These are phyloP conservation scores for Drosophila bifasciata DNA, from an alignment of 1,140 invertebrate genomes.

Conservation along the genomic window DNA sequence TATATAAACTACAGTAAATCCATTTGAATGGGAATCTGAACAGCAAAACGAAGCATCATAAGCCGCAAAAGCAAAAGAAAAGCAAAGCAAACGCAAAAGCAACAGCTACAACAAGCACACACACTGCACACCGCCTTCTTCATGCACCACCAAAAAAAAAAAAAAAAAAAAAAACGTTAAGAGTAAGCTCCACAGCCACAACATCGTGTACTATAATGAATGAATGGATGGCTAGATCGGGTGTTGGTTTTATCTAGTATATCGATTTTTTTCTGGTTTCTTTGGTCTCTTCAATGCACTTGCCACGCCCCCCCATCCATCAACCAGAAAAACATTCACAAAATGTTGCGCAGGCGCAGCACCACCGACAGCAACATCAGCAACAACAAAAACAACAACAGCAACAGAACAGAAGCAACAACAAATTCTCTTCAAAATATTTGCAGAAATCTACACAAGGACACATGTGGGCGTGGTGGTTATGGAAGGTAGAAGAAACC, in stretches of 20 bases:
- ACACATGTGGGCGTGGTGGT: constrained; percentile 77
- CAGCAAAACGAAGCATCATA: constrained; percentile 20
- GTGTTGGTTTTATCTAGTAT: constrained; percentile 68
- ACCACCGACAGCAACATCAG: constrained; percentile 48
- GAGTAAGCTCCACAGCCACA: constrained; percentile 37
- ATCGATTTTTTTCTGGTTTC: constrained; percentile 42
- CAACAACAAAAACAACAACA: constrained; percentile 43
- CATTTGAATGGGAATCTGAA: constrained; percentile 44
- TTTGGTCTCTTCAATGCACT: constrained; percentile 45
- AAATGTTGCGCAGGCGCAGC: constrained; percentile 77
- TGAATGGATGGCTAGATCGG: constrained; percentile 59
- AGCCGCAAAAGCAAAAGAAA: constrained; percentile 27
- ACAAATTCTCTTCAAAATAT: constrained; percentile 57
- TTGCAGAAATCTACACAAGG: constrained; percentile 77
- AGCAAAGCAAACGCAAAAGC: constrained; percentile 35
- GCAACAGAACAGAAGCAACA: constrained; percentile 41
- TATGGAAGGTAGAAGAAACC: constrained; percentile 50
- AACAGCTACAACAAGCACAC: constrained; percentile 26
- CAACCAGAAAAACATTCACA: constrained; percentile 27
- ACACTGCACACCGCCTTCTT: constrained; percentile 42
- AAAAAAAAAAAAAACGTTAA: constrained; percentile 21
- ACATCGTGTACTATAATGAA: constrained; percentile 34
- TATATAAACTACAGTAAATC: constrained; percentile 34
- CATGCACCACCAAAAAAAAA: constrained; percentile 37
- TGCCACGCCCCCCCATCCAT: constrained; percentile 33